phyloP scores from a whole-genome alignment of 2,113 vertebrate genomes.

The Elanoides forficatus region DNA sequence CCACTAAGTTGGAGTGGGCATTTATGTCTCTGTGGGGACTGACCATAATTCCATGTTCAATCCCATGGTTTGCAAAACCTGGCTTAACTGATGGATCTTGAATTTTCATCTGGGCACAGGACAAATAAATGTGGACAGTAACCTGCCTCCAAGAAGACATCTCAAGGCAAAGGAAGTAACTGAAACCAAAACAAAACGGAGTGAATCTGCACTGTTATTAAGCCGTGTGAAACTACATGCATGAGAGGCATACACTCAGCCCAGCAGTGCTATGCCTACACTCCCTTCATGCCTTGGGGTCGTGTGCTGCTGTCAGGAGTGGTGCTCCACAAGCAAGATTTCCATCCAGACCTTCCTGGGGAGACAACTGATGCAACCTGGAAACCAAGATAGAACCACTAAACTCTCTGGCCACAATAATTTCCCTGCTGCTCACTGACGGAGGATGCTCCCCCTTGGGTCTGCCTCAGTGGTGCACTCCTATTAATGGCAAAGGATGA shows the following conservation, averaged over 20 bases:
- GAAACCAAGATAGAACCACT: not conserved
- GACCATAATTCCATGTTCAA: not conserved
- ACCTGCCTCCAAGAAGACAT: not conserved
- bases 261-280: accelerated
- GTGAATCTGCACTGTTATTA: not conserved
- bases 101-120: not conserved
- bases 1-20: not conserved
- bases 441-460: not conserved
- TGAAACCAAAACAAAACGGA: not conserved
- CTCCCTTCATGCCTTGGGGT: not conserved
- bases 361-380: not conserved
- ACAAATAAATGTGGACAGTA: not conserved
- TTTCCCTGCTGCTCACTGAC: not conserved
- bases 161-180: not conserved
- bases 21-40: not conserved
- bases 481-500: not conserved
- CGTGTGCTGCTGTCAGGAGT: not conserved
- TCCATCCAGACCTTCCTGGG: not conserved
- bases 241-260: not conserved
- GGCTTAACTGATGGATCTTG: not conserved
- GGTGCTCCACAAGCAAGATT: not conserved
- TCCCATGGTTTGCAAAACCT: not conserved
- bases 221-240: not conserved
- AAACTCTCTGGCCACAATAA: not conserved
- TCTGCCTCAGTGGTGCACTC: not conserved